Evolutionary conservation across 2,888 invertebrate genomes (phyloP).

Genomic region (Tinea pellionella): DNA sequence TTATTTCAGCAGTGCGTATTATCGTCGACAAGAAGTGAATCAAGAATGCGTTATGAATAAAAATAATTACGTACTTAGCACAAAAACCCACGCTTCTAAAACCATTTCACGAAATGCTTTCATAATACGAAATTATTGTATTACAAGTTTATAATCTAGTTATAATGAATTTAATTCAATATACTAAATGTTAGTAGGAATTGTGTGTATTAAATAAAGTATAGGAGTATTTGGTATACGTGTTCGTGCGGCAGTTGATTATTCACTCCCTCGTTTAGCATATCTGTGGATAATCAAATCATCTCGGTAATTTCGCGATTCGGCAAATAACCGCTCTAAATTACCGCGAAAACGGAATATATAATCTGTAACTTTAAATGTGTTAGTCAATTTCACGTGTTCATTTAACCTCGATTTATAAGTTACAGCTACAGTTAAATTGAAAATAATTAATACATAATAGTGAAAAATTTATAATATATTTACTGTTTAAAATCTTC

Average conservation of each 20-base stretch:
- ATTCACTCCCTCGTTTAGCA: conserved; percentile 31
- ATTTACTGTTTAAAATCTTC: too few relatives aligned
- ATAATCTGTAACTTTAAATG: conserved; percentile 36
- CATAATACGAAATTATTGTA: conserved; percentile 25
- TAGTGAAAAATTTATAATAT: background rate
- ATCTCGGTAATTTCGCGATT: conserved; percentile 31
- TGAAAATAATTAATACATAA: background rate
- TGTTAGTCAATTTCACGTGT: conserved; percentile 19
- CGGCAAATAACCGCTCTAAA: conserved; percentile 39
- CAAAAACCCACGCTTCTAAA: conserved; percentile 66
- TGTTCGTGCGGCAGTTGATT: conserved; percentile 24
- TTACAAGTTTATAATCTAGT: background rate
- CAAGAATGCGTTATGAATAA: background rate
- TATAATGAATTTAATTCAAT: conserved; percentile 17
- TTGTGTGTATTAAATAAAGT: background rate
- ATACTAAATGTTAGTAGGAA: conserved; percentile 18
- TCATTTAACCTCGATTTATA: background rate
- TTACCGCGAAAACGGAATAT: conserved; percentile 41
- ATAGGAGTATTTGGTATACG: conserved; percentile 15
- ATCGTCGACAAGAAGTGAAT: conserved; percentile 32
- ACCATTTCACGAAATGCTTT: conserved; percentile 70
- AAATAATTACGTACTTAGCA: conserved; percentile 37
- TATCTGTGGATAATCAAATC: conserved; percentile 40
- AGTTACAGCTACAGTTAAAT: background rate
- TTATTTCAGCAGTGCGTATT: conserved; percentile 52